Percentiles rank a stretch among this genome's conserved stretches.
Evolutionary conservation across 2,888 invertebrate species (phyloP).

Genomic region (Cantharis nigra): DNA sequence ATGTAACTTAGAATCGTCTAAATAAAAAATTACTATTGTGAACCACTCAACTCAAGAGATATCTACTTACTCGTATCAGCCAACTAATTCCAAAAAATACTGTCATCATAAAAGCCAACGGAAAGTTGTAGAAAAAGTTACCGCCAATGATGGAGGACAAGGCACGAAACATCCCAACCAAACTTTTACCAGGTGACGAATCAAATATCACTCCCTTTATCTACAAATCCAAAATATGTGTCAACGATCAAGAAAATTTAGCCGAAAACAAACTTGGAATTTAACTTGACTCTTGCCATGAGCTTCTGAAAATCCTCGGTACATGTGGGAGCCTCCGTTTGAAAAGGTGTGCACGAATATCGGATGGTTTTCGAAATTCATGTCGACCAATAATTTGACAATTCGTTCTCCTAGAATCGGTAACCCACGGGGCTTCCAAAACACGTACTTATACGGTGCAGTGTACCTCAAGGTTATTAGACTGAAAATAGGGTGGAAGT

Average conservation of each 20-base stretch:
- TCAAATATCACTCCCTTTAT: constrained; percentile 72
- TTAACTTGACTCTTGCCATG: constrained; percentile 24
- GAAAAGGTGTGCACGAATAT: constrained; percentile 77
- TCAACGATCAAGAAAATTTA: not conserved
- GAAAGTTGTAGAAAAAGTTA: constrained; percentile 60
- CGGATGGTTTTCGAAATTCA: constrained; percentile 71
- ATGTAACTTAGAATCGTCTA: constrained; percentile 32
- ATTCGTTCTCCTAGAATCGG: constrained; percentile 66
- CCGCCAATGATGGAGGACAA: constrained; percentile 66
- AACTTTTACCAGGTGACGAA: constrained; percentile 69
- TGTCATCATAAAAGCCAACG: constrained; percentile 61
- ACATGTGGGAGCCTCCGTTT: constrained; percentile 75
- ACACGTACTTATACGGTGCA: constrained; percentile 69
- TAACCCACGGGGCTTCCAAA: constrained; percentile 66
- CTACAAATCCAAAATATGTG: constrained; percentile 41
- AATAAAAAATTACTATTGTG: constrained; percentile 37
- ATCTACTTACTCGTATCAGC: constrained; percentile 61
- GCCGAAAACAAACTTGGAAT: not conserved
- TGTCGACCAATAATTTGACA: constrained; percentile 67
- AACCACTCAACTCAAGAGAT: not conserved
- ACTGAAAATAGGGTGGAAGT: constrained; percentile 52
- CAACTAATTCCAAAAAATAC: constrained; percentile 64
- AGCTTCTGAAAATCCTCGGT: constrained; percentile 68
- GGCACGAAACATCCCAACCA: constrained; percentile 63
- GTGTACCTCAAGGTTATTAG: constrained; percentile 74